phyloP scores from a whole-genome alignment of 1,140 invertebrate species.

The Pseudomyrmex dendroicus region DNA sequence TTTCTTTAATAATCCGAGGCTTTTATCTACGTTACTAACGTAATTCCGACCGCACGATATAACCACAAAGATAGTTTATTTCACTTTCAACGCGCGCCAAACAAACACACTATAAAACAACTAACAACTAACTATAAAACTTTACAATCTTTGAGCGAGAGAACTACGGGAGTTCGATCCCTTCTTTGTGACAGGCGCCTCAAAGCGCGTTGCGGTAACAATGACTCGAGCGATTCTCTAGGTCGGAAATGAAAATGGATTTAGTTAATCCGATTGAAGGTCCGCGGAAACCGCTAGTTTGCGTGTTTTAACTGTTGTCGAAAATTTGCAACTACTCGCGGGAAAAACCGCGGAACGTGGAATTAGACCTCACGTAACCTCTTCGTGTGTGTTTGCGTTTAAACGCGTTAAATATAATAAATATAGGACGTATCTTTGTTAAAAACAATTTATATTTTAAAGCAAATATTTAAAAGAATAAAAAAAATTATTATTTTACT shows the following conservation, averaged over 20 bases:
- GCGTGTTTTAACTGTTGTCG: slow-evolving; percentile 51
- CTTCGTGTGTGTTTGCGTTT: background rate
- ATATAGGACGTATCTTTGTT: no score
- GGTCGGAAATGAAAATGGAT: slow-evolving; percentile 55
- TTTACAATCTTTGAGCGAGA: slow-evolving; percentile 39
- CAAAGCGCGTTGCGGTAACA: slow-evolving; percentile 37
- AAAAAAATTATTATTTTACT: no score
- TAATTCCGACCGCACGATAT: background rate
- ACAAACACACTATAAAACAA: slow-evolving; percentile 12
- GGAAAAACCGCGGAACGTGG: slow-evolving; percentile 33
- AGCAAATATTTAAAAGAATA: no score
- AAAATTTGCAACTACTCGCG: slow-evolving; percentile 49
- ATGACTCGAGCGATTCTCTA: slow-evolving; percentile 15
- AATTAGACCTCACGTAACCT: slow-evolving; percentile 13
- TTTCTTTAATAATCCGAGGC: background rate
- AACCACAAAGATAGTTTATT: background rate
- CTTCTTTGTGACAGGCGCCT: slow-evolving; percentile 39
- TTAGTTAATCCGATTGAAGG: slow-evolving; percentile 56
- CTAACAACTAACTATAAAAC: slow-evolving; percentile 29
- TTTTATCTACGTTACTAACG: background rate
- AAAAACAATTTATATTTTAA: no score
- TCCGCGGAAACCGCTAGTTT: slow-evolving; percentile 30
- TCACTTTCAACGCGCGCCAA: background rate
- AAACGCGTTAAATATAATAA: background rate
- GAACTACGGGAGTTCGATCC: background rate